These are phyloP conservation scores for Sialis fuliginosa DNA, from an alignment of 2,888 invertebrate genomes.

Conservation along the genomic window DNA sequence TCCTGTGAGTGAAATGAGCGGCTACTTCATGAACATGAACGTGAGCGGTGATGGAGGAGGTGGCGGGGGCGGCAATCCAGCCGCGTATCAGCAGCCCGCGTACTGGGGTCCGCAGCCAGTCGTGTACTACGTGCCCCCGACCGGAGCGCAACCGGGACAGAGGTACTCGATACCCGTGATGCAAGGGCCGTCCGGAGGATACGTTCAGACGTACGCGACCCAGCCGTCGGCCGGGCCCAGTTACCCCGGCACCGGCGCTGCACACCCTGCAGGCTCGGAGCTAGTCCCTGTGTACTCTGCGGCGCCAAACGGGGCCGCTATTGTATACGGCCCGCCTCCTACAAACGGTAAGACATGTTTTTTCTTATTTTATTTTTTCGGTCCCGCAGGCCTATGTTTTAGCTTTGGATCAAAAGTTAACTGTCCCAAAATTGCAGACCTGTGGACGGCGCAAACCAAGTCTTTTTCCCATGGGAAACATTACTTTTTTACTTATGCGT, in stretches of 20 bases:
- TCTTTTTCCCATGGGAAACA: no score
- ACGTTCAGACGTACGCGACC: neutral
- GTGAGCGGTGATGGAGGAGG: neutral
- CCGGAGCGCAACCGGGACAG: constrained; percentile 10
- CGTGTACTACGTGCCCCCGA: constrained; percentile 16
- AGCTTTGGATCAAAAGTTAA: no score
- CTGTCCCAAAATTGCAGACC: no score
- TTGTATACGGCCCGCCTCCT: constrained; percentile 15
- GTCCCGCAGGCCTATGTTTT: no score
- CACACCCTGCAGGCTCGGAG: constrained; percentile 12
- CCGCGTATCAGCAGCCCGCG: constrained; percentile 12
- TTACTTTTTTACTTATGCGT: no score
- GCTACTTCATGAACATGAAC: constrained; percentile 16
- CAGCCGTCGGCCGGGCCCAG: neutral
- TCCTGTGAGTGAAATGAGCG: constrained; percentile 16
- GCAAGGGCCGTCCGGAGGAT: constrained; percentile 8
- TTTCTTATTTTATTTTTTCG: no score
- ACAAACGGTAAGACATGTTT: no score
- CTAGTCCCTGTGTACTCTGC: constrained; percentile 16
- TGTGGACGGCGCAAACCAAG: no score
- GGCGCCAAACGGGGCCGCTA: constrained; percentile 15
- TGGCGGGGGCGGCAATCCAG: constrained; percentile 8
- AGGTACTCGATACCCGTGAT: constrained; percentile 4
- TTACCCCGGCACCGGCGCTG: neutral
- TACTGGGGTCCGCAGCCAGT: constrained; percentile 14